These are phyloP conservation scores for Tangara arthus DNA, from an alignment of 2,797 vertebrate genomes.

Conservation along the genomic window DNA sequence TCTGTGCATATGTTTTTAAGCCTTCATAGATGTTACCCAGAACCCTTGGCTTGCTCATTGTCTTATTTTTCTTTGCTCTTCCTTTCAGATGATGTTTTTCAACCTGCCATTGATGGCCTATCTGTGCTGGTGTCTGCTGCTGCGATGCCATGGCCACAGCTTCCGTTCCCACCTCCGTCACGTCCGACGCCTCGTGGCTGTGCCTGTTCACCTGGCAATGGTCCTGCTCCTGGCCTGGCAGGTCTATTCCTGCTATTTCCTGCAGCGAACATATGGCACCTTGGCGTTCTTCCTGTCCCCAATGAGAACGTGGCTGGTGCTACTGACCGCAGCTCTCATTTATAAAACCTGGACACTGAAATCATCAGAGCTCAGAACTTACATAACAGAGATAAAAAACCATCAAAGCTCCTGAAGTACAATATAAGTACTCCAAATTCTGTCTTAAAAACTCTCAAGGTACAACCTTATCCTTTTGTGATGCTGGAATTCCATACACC, in stretches of 20 bases:
- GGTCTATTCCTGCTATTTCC: constrained; percentile 87
- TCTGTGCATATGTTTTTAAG: neutral
- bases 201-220: constrained; percentile 81
- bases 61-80: neutral
- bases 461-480: neutral
- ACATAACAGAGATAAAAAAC: constrained; percentile 73
- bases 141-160: constrained; percentile 84
- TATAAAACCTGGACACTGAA: constrained; percentile 84
- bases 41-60: neutral
- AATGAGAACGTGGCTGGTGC: constrained; percentile 86
- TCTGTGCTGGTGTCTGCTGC: constrained; percentile 91
- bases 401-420: constrained; percentile 61
- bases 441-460: neutral
- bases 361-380: constrained; percentile 67
- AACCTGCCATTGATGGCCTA: constrained; percentile 92
- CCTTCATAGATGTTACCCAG: neutral
- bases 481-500: neutral
- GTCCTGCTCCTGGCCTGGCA: constrained; percentile 88
- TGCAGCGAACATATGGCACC: constrained; percentile 85
- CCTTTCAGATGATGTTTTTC: constrained; percentile 88
- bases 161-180: constrained; percentile 85
- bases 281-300: constrained; percentile 90
- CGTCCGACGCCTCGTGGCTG: constrained; percentile 55
- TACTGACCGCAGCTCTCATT: constrained; percentile 79
- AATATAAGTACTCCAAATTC: neutral